A percentile compares a stretch with the other conserved stretches of the same genome.
phyloP scores from a whole-genome alignment of 2,113 vertebrate genomes.

The Vulpes lagopus region DNA sequence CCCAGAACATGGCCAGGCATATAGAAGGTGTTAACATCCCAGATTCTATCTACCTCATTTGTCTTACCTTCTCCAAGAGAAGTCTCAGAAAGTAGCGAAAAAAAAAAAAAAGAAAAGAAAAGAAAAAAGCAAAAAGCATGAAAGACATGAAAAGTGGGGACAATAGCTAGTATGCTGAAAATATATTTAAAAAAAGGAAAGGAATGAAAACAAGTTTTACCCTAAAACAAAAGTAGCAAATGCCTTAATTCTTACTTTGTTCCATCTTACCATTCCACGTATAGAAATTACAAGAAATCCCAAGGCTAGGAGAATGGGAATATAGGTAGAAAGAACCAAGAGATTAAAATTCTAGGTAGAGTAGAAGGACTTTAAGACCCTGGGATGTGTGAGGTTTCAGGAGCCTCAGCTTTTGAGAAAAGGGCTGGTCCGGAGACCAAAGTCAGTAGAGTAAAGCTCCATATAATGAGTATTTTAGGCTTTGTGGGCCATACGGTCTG shows the following conservation, averaged over 20 bases:
- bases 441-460: background rate
- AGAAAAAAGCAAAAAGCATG: background rate
- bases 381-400: background rate
- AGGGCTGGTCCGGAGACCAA: background rate
- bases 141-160: background rate
- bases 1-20: background rate
- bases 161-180: background rate
- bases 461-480: background rate
- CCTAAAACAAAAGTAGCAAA: background rate
- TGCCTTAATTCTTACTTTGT: background rate
- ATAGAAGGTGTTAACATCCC: background rate
- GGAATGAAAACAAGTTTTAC: conserved; percentile 5
- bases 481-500: background rate
- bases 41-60: background rate
- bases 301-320: background rate
- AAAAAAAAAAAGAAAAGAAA: background rate
- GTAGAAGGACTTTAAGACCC: background rate
- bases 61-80: background rate
- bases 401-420: background rate
- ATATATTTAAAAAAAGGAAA: background rate
- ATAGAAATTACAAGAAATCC: conserved; percentile 23
- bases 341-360: background rate
- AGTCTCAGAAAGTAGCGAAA: background rate
- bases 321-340: background rate
- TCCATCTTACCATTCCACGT: background rate